Evolutionary conservation across 2,113 vertebrate species (phyloP).

Genomic region (Phrynocephalus versicolor): DNA sequence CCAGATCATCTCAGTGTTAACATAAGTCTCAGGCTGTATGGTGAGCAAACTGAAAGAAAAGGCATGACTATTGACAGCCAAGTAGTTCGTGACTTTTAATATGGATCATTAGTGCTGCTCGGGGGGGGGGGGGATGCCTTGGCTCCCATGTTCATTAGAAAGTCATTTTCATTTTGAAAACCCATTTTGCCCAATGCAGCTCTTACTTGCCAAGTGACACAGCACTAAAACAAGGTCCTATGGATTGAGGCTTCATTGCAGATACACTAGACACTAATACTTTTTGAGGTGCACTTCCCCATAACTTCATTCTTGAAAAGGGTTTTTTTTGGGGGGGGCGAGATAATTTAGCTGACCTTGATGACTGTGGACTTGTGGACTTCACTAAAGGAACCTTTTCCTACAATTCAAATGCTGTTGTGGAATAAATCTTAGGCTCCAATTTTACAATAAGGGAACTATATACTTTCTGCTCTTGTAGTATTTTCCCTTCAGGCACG

Average conservation of each 20-base stretch:
- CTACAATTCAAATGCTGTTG: too few species aligned
- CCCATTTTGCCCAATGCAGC: not conserved
- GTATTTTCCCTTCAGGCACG: too few species aligned
- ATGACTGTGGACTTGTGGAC: not conserved
- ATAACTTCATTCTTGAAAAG: too few species aligned
- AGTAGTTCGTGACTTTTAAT: conserved; percentile 55
- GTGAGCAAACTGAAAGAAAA: conserved; percentile 58
- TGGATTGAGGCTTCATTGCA: not conserved
- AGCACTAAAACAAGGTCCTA: not conserved
- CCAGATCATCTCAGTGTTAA: conserved; percentile 16
- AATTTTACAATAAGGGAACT: too few species aligned
- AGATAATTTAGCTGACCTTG: not conserved
- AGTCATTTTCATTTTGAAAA: conserved; percentile 39
- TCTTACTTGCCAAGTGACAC: not conserved
- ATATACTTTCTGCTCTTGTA: too few species aligned
- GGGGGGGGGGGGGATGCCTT: conserved; percentile 57
- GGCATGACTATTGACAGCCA: conserved; percentile 53
- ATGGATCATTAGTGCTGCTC: conserved; percentile 50
- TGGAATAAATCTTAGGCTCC: too few species aligned
- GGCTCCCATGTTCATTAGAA: conserved; percentile 38
- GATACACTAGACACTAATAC: too few species aligned
- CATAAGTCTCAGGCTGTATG: conserved; percentile 32
- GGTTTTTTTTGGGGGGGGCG: too few species aligned
- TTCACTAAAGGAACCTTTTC: too few species aligned
- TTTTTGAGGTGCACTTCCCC: not conserved